Percentiles rank a stretch among this genome's conserved stretches.
Conservation (phyloP, 2,113 vertebrate genomes). For the Vulpes lagopus region DNA sequence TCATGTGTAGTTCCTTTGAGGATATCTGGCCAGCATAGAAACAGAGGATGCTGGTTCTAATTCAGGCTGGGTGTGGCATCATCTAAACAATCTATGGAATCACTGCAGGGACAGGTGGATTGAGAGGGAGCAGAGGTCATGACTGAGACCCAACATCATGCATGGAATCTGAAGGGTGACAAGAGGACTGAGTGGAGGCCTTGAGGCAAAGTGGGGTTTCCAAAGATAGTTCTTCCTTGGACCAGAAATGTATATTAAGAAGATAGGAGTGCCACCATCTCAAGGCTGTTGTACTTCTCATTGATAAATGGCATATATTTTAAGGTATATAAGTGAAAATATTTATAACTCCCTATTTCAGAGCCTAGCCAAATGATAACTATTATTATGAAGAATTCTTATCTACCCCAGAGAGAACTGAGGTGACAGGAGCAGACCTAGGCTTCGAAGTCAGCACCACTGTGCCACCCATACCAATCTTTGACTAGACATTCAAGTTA, state of each 20-base stretch:
- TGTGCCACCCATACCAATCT: not conserved
- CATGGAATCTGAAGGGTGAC: not conserved
- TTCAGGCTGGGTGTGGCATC: not conserved
- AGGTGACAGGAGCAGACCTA: not conserved
- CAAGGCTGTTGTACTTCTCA: not conserved
- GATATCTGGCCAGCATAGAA: not conserved
- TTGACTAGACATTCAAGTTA: not conserved
- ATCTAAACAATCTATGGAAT: not conserved
- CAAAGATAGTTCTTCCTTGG: not conserved
- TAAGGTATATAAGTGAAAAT: not conserved
- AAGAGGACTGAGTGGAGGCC: not conserved
- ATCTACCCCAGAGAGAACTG: not conserved
- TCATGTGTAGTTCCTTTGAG: not conserved
- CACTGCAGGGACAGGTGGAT: rapidly evolving
- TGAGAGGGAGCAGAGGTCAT: not conserved
- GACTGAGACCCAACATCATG: rapidly evolving
- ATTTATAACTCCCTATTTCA: not conserved
- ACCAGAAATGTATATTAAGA: not conserved
- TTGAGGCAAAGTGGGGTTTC: not conserved
- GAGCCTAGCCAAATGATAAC: not conserved
- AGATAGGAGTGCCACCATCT: not conserved
- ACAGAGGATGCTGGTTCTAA: not conserved
- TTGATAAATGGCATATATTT: not conserved
- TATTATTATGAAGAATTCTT: not conserved
- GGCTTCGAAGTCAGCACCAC: not conserved